Evolutionary conservation across 1,140 invertebrate genomes (phyloP), one percentile per base, ranked within the genome.

Genomic region (Zaprionus nigranus): DNA sequence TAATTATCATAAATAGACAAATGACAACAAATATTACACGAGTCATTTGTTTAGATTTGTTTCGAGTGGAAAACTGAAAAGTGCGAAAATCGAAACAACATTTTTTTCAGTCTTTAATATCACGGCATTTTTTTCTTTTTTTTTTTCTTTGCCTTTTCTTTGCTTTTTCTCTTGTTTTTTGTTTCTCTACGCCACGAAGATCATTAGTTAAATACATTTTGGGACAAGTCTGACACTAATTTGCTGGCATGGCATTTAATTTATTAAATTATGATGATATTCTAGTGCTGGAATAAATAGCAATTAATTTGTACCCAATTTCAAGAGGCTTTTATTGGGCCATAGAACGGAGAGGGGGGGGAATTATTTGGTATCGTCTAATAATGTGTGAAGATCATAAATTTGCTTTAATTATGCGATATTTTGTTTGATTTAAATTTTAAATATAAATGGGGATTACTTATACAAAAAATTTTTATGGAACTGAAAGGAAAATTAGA

Each of bases 1-100:
- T 88, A 88, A 88, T 88, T 88, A 88, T 77, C 81, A 88, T 88
- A 88, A 88, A 88, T 85, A 90, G 85, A 70, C 72, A 67, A 90
- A 88, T 67, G 84, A 88, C 84, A 88, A 88, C 85, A 88, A 88
- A 90, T 90, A 88, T 88, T 90, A 88, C 75, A 68, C 71, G 85
- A 70, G 56, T 71, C 85, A 75, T 88, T 88, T 90, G 81, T 83
- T 78, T 70, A 24, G 22, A 51, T 51, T 40, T 56, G 56, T 38
- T 67, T 58, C 75, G 40, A 63, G 78, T 62, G 49, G 28, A 30
- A 28, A 30, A 40, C 43, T 40, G 51, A 30, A 63, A 56, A 75
- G 65, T 75, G 71, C 71, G 67, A 71, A 75, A 71, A 60, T 26
- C 58, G 12, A 9, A 20, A 22, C 20, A 24, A 12, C 40, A 30